Base-by-base conservation (phyloP, 2,113 vertebrate species). In the Coturnix japonica region DNA sequence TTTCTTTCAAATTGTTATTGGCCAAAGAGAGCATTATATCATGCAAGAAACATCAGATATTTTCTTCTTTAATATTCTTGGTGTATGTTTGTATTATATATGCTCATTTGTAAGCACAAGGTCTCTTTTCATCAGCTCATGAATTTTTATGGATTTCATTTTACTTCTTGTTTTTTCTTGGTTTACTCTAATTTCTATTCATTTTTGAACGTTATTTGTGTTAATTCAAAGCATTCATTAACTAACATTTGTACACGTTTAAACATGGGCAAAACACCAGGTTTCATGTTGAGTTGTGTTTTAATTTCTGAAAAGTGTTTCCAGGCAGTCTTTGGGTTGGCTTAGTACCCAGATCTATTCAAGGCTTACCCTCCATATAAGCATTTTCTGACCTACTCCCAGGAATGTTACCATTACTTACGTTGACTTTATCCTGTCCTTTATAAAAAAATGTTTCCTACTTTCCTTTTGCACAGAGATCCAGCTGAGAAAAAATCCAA, bases 311-410 rank as follows among this genome's bases (percentile, higher is more conserved):
- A 47, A 86, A 89, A 84, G 6, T 14, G 4, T 37, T 43, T 71
- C 20, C 51, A 74, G 51, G 13, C 11, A 13, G 15, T 7, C 12
- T 61, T 93, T 47, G 21, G 6, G 19, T 30, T 61, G 21, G 8
- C n/a, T 28, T 69, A 37, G 41, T 46, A 66, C 18, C 13, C 0
- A 0, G 21, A 67, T 77, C 47, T 5, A n/a, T 60, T 60, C 13
- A 66, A 49, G 76, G 54, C 46, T 57, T 70, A 31, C 2, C 3
- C 0, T 44, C 18, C 56, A 10, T 30, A 30, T 59, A 65, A 82
- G 17, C 3, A 22, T n/a, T 71, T 91, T 71, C 53, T 3, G 4
- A 9, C 9, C 8, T 86, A 37, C 4, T 11, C 13, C n/a, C 18
- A 35, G 46, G 41, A 56, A 65, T 75, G 9, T n/a, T 81, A 78